Evolutionary conservation across 2,888 invertebrate species (phyloP), one percentile per base, ranked within the genome.

Genomic region (Troides oblongomaculatus): DNA sequence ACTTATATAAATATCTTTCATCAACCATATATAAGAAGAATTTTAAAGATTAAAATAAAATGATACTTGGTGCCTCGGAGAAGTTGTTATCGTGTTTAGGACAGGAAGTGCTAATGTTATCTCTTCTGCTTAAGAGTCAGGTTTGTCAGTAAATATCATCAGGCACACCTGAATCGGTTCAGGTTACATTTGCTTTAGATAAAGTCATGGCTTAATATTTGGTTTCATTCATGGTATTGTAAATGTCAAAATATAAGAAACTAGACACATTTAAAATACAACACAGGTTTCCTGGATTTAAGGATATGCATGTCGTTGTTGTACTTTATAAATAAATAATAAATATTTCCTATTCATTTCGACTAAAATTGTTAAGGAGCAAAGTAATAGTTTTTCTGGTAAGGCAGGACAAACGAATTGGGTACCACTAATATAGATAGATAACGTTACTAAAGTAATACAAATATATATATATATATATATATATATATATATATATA

Each of bases 121-220:
- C 66, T 66, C 53, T 63, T 70, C 66, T 60, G 60, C 56, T 59
- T 70, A 70, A 63, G 56, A 63, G 59, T 39, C 5, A 50, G 66
- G 59, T 66, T 63, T 8, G 62, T 62, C 59, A 46, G 61, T 70
- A 67, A 66, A 70, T 46, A 67, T 67, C 61, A 57, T 67, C 61
- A 25, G 67, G 56, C 64, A 61, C 67, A 70, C 67, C 67, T 67
- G 61, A 61, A 57, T 70, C 56, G 39, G 18, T 61, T 67, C 63
- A 63, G 46, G 67, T 67, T 64, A 72, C 65, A 71, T 66, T 62
- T 66, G 63, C 23, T 58, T 59, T 53, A 70, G 70, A 66, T 70
- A 63, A 70, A 14, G 18, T 57, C 17, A 30, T 50, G 25, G 50
- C 30, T 21, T n/a, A 50, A 66, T 62, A 58, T 56, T 8, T 56